Conservation (phyloP, 1,140 invertebrate genomes). For the Anoplophora glabripennis region DNA sequence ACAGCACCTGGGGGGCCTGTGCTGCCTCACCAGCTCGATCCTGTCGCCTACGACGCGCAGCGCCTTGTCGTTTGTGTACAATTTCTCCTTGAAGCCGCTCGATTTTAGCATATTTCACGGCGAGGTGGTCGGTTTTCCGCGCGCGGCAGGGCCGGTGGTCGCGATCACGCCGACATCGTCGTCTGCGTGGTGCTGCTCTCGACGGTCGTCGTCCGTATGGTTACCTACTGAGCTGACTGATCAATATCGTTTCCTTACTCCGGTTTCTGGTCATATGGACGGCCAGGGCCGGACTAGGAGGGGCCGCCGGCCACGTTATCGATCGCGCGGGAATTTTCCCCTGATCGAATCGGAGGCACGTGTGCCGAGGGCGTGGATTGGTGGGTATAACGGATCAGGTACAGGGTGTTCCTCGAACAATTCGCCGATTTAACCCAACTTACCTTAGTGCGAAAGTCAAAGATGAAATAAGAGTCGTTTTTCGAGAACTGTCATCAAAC, state of each 20-base stretch:
- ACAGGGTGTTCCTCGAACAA: too few species aligned
- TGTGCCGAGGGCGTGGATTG: too few species aligned
- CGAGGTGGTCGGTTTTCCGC: too few species aligned
- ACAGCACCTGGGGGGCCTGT: conserved; percentile 1
- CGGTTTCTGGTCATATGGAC: conserved; percentile 12
- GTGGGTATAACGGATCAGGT: too few species aligned
- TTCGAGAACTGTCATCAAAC: too few species aligned
- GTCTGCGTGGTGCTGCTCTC: not conserved
- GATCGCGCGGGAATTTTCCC: not conserved
- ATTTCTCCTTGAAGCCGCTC: conserved; percentile 9
- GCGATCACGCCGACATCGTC: conserved; percentile 1
- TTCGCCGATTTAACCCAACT: too few species aligned
- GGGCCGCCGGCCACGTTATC: not conserved
- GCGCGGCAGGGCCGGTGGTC: too few species aligned
- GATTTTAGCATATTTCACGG: conserved; percentile 17
- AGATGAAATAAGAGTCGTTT: too few species aligned
- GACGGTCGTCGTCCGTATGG: not conserved
- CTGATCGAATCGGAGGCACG: too few species aligned
- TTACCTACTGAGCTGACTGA: conserved; percentile 11
- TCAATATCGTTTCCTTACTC: conserved; percentile 16
- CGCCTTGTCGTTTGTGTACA: conserved; percentile 10
- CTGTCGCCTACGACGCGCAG: conserved; percentile 8
- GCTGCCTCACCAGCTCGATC: not conserved
- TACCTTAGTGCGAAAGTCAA: too few species aligned
- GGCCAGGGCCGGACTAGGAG: conserved; percentile 3